Conservation (phyloP, 1,140 invertebrate genomes). For the Aphelenchoides avenae region DNA sequence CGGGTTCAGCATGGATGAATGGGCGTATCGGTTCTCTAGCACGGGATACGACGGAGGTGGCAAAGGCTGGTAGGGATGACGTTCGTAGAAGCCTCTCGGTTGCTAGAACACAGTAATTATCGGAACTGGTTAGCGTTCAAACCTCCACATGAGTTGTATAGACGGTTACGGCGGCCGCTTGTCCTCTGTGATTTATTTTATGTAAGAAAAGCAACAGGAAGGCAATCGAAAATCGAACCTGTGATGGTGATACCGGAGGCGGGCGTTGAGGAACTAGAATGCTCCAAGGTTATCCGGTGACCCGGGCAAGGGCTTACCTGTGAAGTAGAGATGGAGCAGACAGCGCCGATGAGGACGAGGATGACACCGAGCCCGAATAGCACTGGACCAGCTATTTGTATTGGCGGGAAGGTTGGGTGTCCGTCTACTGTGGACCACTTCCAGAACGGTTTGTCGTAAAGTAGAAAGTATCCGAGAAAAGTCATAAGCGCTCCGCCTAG, state of each 20-base stretch:
- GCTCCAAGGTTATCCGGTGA: not conserved
- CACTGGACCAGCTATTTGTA: conserved; percentile 53
- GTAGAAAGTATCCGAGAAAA: conserved; percentile 52
- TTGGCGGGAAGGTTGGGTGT: conserved; percentile 25
- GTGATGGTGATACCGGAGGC: conserved; percentile 1
- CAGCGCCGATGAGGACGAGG: conserved; percentile 39
- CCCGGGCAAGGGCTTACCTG: conserved; percentile 33
- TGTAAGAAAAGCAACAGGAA: conserved; percentile 7
- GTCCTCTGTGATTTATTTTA: conserved; percentile 33
- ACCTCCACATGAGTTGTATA: conserved; percentile 52
- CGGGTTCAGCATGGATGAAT: conserved; percentile 44
- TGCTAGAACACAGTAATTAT: conserved; percentile 41
- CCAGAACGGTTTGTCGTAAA: conserved; percentile 56
- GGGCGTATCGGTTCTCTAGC: conserved; percentile 51
- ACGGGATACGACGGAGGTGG: conserved; percentile 57
- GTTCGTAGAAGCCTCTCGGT: conserved; percentile 53
- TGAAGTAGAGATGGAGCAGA: conserved; percentile 47
- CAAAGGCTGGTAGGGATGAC: conserved; percentile 55
- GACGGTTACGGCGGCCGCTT: conserved; percentile 46
- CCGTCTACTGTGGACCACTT: conserved; percentile 36
- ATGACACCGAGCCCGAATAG: conserved; percentile 40
- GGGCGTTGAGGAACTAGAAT: not conserved
- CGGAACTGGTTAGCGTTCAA: conserved; percentile 9
- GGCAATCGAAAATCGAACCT: not conserved
- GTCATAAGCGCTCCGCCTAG: conserved; percentile 54